These are phyloP conservation scores for Anthopleura sola DNA, from an alignment of 64 coral and sea anemone species.

Conservation along the genomic window DNA sequence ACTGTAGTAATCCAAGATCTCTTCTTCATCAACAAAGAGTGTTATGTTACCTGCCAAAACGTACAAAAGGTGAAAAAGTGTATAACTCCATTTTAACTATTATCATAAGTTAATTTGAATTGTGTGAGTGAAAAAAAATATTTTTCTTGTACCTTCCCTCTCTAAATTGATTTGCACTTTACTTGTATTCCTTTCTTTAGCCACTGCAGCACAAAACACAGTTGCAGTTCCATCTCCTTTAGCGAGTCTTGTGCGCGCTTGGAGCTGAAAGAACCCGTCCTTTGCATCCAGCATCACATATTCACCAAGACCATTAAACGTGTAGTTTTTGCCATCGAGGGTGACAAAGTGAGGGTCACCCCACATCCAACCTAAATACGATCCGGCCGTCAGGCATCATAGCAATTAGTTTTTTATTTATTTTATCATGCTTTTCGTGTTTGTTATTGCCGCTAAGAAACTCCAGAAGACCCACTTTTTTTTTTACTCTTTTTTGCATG, in stretches of 20 bases:
- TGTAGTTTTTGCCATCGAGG: constrained; percentile 50
- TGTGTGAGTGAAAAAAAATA: neutral
- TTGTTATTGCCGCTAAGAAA: too few species aligned
- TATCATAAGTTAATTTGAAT: too few species aligned
- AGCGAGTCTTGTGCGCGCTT: constrained; percentile 47
- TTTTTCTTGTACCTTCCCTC: neutral
- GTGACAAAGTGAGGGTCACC: constrained; percentile 57
- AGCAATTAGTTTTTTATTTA: too few species aligned
- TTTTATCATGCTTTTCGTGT: too few species aligned
- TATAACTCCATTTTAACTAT: too few species aligned
- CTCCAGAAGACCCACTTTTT: too few species aligned
- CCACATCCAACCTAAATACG: constrained; percentile 47
- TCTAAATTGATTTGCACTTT: constrained; percentile 20
- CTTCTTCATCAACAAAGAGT: constrained; percentile 13
- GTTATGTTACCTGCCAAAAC: constrained; percentile 9
- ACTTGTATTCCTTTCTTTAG: constrained; percentile 33
- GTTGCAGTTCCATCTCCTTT: constrained; percentile 50
- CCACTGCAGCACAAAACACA: constrained; percentile 36
- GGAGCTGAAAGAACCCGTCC: constrained; percentile 19
- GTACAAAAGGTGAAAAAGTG: too few species aligned
- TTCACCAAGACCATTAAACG: constrained; percentile 43
- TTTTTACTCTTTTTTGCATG: too few species aligned
- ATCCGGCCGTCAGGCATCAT: too few species aligned
- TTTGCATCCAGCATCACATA: constrained; percentile 43
- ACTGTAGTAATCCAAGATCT: constrained; percentile 2